A percentile compares a stretch with the other conserved stretches of the same genome.
Conservation (phyloP, 2,113 vertebrate genomes). For the Pungitius pungitius region DNA sequence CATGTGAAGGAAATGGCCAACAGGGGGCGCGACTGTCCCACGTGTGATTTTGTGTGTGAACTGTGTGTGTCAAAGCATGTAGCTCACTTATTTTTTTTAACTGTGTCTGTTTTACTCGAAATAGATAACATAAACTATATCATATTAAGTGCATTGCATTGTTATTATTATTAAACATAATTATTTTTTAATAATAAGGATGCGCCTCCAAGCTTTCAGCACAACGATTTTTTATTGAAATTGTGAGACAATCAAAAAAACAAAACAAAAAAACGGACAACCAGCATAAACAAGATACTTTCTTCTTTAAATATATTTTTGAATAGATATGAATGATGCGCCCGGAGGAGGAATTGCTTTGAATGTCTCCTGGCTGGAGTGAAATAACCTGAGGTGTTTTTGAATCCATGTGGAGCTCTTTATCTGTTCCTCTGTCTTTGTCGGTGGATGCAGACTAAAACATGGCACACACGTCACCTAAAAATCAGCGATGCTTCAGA, state of each 20-base stretch:
- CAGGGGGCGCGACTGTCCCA: slow-evolving; percentile 70
- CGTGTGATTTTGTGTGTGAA: background rate
- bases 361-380: slow-evolving; percentile 83
- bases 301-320: slow-evolving; percentile 81
- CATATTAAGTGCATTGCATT: background rate
- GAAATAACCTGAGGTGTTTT: slow-evolving; percentile 95
- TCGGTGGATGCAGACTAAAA: slow-evolving; percentile 78
- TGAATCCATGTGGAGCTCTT: slow-evolving; percentile 48
- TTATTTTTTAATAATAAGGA: slow-evolving; percentile 18
- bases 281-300: slow-evolving; percentile 89
- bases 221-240: slow-evolving; percentile 91
- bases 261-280: slow-evolving; percentile 85
- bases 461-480: slow-evolving; percentile 86
- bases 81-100: slow-evolving; percentile 23
- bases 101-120: background rate
- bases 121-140: background rate
- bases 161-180: slow-evolving; percentile 16
- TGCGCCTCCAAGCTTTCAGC: slow-evolving; percentile 63
- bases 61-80: background rate
- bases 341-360: slow-evolving; percentile 72
- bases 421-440: slow-evolving; percentile 53
- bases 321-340: slow-evolving; percentile 75
- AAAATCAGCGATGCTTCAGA: slow-evolving; percentile 83
- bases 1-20: slow-evolving; percentile 1
- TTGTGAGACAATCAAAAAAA: slow-evolving; percentile 87